Conservation (phyloP, 2,797 vertebrate species). For the Euthynnus affinis region DNA sequence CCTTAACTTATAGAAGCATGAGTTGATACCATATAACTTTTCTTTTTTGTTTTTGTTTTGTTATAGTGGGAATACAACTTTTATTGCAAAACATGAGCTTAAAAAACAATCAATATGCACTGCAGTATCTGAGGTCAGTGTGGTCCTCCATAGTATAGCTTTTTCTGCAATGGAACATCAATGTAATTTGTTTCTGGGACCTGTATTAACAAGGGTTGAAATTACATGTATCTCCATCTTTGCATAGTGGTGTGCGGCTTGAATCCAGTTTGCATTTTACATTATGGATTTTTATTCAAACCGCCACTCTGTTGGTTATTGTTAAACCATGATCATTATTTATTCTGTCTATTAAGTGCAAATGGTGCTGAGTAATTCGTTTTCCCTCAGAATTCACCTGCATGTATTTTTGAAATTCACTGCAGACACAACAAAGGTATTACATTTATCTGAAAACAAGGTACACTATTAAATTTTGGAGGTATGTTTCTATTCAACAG, state of each 20-base stretch:
- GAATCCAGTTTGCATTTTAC: neutral
- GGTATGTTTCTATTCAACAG: neutral
- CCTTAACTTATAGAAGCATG: neutral
- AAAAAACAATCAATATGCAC: neutral
- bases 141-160: neutral
- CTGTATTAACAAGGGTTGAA: neutral
- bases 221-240: neutral
- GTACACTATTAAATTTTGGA: neutral
- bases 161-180: slow-evolving; percentile 18
- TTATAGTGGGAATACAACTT: neutral
- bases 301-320: neutral
- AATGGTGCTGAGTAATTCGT: neutral
- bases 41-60: neutral
- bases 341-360: neutral
- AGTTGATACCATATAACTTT: neutral
- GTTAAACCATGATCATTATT: neutral
- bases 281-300: neutral
- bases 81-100: slow-evolving; percentile 24
- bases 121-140: neutral
- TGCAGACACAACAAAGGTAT: neutral
- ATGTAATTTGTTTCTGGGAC: neutral
- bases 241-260: neutral
- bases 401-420: neutral
- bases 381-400: neutral
- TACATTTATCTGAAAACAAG: slow-evolving; percentile 14